Percentiles rank a stretch among this genome's conserved stretches.
Conservation (phyloP, 23 tunicate species). For the Clavelina lepadiformis region DNA sequence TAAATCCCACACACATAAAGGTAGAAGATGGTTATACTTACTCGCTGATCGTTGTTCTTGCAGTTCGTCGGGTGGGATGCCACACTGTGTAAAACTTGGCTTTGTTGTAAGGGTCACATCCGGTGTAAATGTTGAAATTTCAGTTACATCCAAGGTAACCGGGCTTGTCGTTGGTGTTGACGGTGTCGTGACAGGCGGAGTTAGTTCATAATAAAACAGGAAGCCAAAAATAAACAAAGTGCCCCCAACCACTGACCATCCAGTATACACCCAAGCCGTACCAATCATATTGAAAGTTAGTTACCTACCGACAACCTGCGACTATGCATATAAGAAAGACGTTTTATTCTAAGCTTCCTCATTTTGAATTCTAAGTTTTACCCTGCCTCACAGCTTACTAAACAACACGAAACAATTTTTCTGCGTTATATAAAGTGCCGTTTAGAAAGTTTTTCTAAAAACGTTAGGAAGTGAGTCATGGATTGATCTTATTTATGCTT, state of each 20-base stretch:
- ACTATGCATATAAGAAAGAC: no score
- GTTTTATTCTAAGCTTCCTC: no score
- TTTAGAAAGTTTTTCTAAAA: no score
- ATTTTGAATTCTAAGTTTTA: no score
- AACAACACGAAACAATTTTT: no score
- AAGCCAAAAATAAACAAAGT: constrained; percentile 50
- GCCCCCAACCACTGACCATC: constrained; percentile 42
- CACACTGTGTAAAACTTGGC: not conserved
- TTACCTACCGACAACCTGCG: no score
- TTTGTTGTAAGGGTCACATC: not conserved
- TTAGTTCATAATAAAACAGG: constrained; percentile 25
- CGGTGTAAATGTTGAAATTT: not conserved
- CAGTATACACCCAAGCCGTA: constrained; percentile 55
- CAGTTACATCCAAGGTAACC: not conserved
- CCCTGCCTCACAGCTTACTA: no score
- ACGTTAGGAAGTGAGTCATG: no score
- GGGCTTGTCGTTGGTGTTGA: not conserved
- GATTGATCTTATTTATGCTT: no score
- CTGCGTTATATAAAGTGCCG: no score
- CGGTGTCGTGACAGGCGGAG: constrained; percentile 15
- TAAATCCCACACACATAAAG: no score
- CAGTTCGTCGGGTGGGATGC: not conserved
- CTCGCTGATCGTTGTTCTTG: not conserved
- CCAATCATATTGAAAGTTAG: constrained; percentile 8
- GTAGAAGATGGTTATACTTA: no score